These are phyloP conservation scores for Apteryx mantelli DNA, from an alignment of 2,113 vertebrate species.

Conservation along the genomic window DNA sequence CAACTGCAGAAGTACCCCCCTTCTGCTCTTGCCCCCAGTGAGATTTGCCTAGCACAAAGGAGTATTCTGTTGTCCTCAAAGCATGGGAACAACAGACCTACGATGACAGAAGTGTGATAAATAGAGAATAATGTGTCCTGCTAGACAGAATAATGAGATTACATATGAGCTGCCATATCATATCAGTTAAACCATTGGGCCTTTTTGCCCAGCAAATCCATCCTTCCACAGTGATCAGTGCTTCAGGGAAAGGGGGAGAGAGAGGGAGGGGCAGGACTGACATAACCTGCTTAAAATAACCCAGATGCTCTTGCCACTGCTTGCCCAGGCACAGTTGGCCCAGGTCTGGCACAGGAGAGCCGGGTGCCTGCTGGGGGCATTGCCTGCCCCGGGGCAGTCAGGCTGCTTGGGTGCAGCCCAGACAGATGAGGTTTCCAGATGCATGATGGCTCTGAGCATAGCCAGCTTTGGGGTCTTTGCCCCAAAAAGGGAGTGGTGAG, in stretches of 20 bases:
- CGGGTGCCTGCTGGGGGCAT: rapidly evolving
- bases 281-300: conserved; percentile 57
- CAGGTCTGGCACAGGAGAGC: rapidly evolving
- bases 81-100: neutral
- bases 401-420: neutral
- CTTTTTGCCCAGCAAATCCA: conserved; percentile 43
- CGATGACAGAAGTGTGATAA: conserved; percentile 50
- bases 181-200: conserved; percentile 61
- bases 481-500: neutral
- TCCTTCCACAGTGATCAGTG: conserved; percentile 36
- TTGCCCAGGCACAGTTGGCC: neutral
- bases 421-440: neutral
- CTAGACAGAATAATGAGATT: conserved; percentile 69
- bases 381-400: neutral
- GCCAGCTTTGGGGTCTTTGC: neutral
- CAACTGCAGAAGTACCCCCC: neutral
- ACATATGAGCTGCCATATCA: conserved; percentile 65
- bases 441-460: neutral
- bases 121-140: conserved; percentile 62
- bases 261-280: conserved; percentile 7
- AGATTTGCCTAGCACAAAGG: neutral
- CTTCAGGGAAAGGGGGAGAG: neutral
- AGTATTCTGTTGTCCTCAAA: conserved; percentile 5
- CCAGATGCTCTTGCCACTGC: rapidly evolving
- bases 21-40: neutral